phyloP scores from a whole-genome alignment of 1,140 invertebrate species.

The Aplysia californica region DNA sequence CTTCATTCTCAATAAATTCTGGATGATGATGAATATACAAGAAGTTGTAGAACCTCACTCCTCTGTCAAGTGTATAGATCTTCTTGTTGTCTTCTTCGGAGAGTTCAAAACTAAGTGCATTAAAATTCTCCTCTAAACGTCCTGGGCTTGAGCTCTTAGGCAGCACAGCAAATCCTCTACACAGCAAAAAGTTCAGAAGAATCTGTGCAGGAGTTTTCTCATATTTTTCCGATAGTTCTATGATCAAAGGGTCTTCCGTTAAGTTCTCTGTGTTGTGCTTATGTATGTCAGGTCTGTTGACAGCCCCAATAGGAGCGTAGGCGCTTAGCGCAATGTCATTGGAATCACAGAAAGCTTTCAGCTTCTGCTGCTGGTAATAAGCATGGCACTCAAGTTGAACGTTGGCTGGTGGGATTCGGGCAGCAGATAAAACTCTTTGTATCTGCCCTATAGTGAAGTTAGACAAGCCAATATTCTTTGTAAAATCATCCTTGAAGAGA shows the following conservation, averaged over 20 bases:
- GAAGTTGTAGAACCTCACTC: slow-evolving; percentile 49
- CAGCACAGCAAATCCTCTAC: slow-evolving; percentile 80
- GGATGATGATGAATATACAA: slow-evolving; percentile 44
- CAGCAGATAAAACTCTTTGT: slow-evolving; percentile 75
- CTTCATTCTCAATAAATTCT: slow-evolving; percentile 46
- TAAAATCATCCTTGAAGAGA: slow-evolving; percentile 76
- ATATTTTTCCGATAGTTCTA: slow-evolving; percentile 77
- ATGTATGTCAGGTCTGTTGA: slow-evolving; percentile 64
- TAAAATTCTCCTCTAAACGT: slow-evolving; percentile 75
- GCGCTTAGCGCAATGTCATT: slow-evolving; percentile 79
- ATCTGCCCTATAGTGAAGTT: slow-evolving; percentile 90
- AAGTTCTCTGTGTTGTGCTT: slow-evolving; percentile 25
- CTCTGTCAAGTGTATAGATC: slow-evolving; percentile 42
- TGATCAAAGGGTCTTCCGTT: slow-evolving; percentile 76
- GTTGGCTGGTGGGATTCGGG: slow-evolving; percentile 79
- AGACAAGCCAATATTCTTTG: slow-evolving; percentile 84
- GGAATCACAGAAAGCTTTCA: slow-evolving; percentile 79
- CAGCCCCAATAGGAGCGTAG: slow-evolving; percentile 84
- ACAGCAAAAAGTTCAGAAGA: slow-evolving; percentile 80
- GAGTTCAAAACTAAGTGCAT: slow-evolving; percentile 60
- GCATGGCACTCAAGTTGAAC: slow-evolving; percentile 88
- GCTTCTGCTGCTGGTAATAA: slow-evolving; percentile 82
- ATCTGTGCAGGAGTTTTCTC: slow-evolving; percentile 82
- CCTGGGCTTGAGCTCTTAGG: slow-evolving; percentile 84
- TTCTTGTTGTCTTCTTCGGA: slow-evolving; percentile 39